Base-by-base conservation (phyloP, 2,113 vertebrate species). In the Myotis davidii region DNA sequence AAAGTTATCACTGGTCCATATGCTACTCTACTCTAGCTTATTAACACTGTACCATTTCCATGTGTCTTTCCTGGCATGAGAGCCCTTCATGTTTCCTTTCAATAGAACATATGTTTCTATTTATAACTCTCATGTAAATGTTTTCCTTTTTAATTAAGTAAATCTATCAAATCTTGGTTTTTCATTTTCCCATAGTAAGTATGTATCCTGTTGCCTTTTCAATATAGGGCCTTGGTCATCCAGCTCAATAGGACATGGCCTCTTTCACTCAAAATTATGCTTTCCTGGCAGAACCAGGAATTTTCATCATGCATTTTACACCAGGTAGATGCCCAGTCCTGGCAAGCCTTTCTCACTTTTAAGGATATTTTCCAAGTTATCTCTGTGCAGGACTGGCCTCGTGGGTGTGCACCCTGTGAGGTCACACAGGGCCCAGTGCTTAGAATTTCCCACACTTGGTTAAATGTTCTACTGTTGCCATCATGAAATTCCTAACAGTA, bases 81-180 rank as follows among this genome's bases (percentile, higher is more conserved):
- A 84, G 21, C 4, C 56, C 1, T 69, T 14, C 0, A 9, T 64
- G 29, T 85, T 90, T 88, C 70, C 85, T 61, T 90, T 69, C 90
- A 87, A 90, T 34, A 65, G 79, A 13, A 65, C 2, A 32, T 45
- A 27, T 50, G 27, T 93, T 90, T 90, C 82, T 92, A 74, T 90
- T 96, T 37, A 74, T 50, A 59, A 37, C 48, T 13, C 12, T 48
- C 9, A 90, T 23, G 34, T 59, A 82, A 89, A 52, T 34, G 10
- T 23, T 73, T n/a, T 4, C 16, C n/a, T 69, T 34, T 85, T 85
- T 86, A 89, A 91, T 95, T 81, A 87, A 89, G 9, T 29, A 9
- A n/a, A 23, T 21, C 11, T 85, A 64, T 70, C 25, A 73, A 39
- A 61, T 88, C 50, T 95, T 59, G 50, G 9, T 32, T 50, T 6